phyloP scores from a whole-genome alignment of 1,140 invertebrate genomes.

The Drosophila aff. region DNA sequence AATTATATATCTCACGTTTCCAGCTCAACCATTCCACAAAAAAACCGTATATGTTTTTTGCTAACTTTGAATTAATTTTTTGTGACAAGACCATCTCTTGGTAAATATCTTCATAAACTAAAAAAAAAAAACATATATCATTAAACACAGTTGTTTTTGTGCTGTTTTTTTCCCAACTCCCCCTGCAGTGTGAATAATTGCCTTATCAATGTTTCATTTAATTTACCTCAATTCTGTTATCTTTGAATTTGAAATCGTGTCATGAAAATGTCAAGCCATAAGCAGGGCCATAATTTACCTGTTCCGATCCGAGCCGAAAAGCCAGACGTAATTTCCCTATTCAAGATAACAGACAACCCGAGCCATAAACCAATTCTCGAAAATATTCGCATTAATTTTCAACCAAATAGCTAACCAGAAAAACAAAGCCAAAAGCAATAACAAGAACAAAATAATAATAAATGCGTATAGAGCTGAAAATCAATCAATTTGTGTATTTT shows the following conservation, averaged over 20 bases:
- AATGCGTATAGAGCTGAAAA: slow-evolving; percentile 42
- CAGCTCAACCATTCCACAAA: slow-evolving; percentile 12
- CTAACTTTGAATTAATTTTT: slow-evolving; percentile 2
- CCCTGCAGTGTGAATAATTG: slow-evolving; percentile 13
- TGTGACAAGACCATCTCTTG: background rate
- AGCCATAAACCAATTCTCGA: slow-evolving; percentile 46
- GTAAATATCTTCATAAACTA: slow-evolving; percentile 19
- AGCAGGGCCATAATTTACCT: slow-evolving; percentile 26
- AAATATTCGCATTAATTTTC: slow-evolving; percentile 65
- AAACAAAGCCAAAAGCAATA: slow-evolving; percentile 1
- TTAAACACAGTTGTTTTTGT: slow-evolving; percentile 12
- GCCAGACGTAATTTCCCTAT: slow-evolving; percentile 34
- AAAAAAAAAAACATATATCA: slow-evolving; percentile 14
- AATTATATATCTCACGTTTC: slow-evolving; percentile 34
- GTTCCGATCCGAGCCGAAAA: slow-evolving; percentile 5
- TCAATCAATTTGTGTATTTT: slow-evolving; percentile 76
- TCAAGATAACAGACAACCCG: slow-evolving; percentile 26
- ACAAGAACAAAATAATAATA: slow-evolving; percentile 16
- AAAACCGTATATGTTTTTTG: slow-evolving; percentile 10
- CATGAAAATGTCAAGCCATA: slow-evolving; percentile 40
- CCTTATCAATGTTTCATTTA: slow-evolving; percentile 23
- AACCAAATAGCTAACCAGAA: slow-evolving; percentile 27
- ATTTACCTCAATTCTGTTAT: slow-evolving; percentile 9
- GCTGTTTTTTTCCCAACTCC: background rate
- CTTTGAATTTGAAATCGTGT: slow-evolving; percentile 42